These are phyloP conservation scores for Arrhamphus sclerolepis DNA, from an alignment of 2,797 vertebrate genomes.

Conservation along the genomic window DNA sequence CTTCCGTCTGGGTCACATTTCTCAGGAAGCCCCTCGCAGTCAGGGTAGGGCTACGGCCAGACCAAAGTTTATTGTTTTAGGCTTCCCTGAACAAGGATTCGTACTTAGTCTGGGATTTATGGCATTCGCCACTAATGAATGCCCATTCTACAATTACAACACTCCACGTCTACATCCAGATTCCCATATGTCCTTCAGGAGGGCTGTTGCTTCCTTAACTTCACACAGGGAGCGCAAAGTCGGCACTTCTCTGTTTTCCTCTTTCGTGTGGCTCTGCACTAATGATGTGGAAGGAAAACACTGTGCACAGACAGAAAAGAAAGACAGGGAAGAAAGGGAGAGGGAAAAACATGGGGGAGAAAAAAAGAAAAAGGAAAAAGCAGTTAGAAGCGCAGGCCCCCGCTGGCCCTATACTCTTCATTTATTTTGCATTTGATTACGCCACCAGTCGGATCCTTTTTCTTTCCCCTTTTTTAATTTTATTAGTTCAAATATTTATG, in stretches of 20 bases:
- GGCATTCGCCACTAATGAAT: constrained; percentile 96
- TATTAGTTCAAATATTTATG: constrained; percentile 99
- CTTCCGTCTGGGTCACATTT: constrained; percentile 85
- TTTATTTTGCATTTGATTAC: constrained; percentile 99
- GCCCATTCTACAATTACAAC: constrained; percentile 96
- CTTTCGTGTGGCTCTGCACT: constrained; percentile 91
- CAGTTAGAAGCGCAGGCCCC: constrained; percentile 73
- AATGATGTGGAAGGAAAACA: constrained; percentile 97
- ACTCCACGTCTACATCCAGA: constrained; percentile 84
- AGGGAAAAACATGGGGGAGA: constrained; percentile 48
- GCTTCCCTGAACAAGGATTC: constrained; percentile 96
- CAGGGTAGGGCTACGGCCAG: constrained; percentile 86
- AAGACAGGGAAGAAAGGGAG: constrained; percentile 51
- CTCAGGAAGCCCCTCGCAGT: constrained; percentile 87
- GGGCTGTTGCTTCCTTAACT: constrained; percentile 90
- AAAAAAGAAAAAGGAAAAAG: constrained; percentile 53
- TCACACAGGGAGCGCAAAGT: constrained; percentile 89
- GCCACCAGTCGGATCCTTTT: constrained; percentile 93
- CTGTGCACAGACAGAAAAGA: constrained; percentile 79
- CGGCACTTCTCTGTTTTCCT: constrained; percentile 89
- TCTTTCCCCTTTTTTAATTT: constrained; percentile 91
- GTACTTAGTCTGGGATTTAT: constrained; percentile 98
- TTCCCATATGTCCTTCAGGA: constrained; percentile 90
- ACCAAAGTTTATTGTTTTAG: constrained; percentile 97
- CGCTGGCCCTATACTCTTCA: constrained; percentile 96